phyloP scores from a whole-genome alignment of 2,888 invertebrate species.

The Sipha maydis region DNA sequence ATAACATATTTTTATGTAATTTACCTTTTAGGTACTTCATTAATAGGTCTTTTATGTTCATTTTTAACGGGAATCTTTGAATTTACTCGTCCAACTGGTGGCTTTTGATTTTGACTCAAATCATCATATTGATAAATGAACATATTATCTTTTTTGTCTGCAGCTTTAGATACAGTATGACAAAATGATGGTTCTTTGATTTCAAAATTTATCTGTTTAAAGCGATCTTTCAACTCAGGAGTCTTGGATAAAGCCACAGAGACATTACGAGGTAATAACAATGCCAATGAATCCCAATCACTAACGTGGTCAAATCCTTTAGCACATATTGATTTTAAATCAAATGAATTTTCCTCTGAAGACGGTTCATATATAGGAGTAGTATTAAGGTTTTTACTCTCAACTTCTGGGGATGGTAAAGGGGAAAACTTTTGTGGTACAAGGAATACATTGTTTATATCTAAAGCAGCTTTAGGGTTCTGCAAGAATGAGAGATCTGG shows the following conservation, averaged over 20 bases:
- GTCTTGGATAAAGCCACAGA: slow-evolving; percentile 81
- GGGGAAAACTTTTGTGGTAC: slow-evolving; percentile 75
- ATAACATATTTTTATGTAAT: not conserved
- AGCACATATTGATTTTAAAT: slow-evolving; percentile 58
- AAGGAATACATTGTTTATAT: slow-evolving; percentile 75
- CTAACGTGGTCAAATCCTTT: slow-evolving; percentile 78
- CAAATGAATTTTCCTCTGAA: slow-evolving; percentile 66
- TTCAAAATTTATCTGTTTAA: slow-evolving; percentile 70
- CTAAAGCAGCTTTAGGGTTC: slow-evolving; percentile 70
- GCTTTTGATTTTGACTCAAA: slow-evolving; percentile 51
- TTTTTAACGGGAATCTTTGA: slow-evolving; percentile 59
- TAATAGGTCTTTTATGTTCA: slow-evolving; percentile 43
- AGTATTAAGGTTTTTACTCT: slow-evolving; percentile 64
- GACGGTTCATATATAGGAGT: slow-evolving; percentile 66
- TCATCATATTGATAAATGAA: slow-evolving; percentile 57
- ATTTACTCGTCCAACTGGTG: slow-evolving; percentile 53
- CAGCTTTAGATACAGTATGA: slow-evolving; percentile 14
- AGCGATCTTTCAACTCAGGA: slow-evolving; percentile 78
- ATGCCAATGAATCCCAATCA: slow-evolving; percentile 93
- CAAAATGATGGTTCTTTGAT: slow-evolving; percentile 56
- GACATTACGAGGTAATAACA: slow-evolving; percentile 87
- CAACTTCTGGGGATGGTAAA: slow-evolving; percentile 64
- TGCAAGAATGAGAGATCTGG: slow-evolving; percentile 86
- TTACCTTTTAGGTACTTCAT: slow-evolving; percentile 59
- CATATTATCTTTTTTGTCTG: slow-evolving; percentile 48